These are phyloP conservation scores for Monomorium pharaonis DNA, from an alignment of 1,140 invertebrate species.

Conservation along the genomic window DNA sequence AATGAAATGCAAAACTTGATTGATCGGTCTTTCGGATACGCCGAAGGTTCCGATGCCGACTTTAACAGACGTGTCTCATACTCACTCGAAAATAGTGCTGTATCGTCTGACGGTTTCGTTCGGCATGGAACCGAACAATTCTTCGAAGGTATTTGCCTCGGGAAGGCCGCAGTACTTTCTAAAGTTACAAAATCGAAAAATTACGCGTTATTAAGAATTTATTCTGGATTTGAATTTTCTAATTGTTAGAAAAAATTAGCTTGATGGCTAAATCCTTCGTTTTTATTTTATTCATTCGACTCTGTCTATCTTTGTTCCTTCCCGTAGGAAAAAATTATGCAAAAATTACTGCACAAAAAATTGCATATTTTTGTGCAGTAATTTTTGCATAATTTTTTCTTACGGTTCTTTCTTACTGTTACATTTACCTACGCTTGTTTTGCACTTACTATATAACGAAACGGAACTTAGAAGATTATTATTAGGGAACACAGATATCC, in stretches of 20 bases:
- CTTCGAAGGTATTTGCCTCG: slow-evolving; percentile 92
- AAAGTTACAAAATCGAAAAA: slow-evolving; percentile 60
- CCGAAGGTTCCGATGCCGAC: not conserved
- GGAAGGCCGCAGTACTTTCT: slow-evolving; percentile 96
- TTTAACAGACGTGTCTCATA: slow-evolving; percentile 53
- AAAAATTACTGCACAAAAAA: too few species aligned
- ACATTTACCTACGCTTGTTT: not conserved
- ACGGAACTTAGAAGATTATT: not conserved
- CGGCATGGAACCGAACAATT: slow-evolving; percentile 94
- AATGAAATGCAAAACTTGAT: slow-evolving; percentile 40
- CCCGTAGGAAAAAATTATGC: too few species aligned
- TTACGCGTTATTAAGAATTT: not conserved
- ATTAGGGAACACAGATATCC: not conserved
- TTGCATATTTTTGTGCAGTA: too few species aligned
- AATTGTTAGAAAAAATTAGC: not conserved
- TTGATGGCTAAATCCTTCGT: not conserved
- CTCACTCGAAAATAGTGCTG: slow-evolving; percentile 91
- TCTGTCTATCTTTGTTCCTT: not conserved
- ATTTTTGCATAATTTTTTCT: too few species aligned
- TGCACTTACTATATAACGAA: not conserved
- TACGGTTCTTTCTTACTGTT: too few species aligned
- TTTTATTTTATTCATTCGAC: not conserved
- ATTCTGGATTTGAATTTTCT: not conserved
- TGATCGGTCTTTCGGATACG: not conserved
- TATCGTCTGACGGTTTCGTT: slow-evolving; percentile 94